Evolutionary conservation across 2,888 invertebrate genomes (phyloP), one percentile per base, ranked within the genome.

Genomic region (Helleia helle): DNA sequence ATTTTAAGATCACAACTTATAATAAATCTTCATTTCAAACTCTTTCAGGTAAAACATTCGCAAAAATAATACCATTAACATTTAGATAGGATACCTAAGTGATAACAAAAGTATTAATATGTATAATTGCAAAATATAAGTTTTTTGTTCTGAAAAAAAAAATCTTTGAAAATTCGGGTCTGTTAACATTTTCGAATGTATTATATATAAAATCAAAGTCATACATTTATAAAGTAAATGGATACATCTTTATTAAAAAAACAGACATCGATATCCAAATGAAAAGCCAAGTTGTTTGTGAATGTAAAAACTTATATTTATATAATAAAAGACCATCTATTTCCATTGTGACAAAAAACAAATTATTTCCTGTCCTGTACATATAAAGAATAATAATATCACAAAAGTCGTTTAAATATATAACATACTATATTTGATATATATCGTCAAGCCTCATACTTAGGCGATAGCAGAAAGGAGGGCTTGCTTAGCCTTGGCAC

Each of bases 241-340:
- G 71, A 75, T 74, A 76, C 75, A 76, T 73, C 74, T 76, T 77
- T 77, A 74, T 71, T 76, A 34, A 48, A 46, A 28, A 40, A 42
- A 37, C 11, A 34, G 47, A 44, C 50, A 42, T 51, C 51, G 47
- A 48, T 37, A 41, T 54, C 59, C 43, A 59, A 70, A 71, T 66
- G 55, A 71, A 72, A 73, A 71, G 71, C 74, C 72, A 52, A 15
- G 60, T 70, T 69, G 54, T 64, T 46, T 39, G 54, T 52, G 64
- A 58, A 55, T 40, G 43, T 55, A 58, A 63, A 69, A 71, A 68
- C 58, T 54, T 75, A 71, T 76, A 75, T 73, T 71, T 71, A 68
- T 55, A 64, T 62, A 64, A 15, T 31, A 51, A 43, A 57, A 55
- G 55, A 42, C 43, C 41, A 44, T 49, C 47, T 55, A 53, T 55